Conservation (phyloP, 2,113 vertebrate species). For the Anseranas semipalmata region DNA sequence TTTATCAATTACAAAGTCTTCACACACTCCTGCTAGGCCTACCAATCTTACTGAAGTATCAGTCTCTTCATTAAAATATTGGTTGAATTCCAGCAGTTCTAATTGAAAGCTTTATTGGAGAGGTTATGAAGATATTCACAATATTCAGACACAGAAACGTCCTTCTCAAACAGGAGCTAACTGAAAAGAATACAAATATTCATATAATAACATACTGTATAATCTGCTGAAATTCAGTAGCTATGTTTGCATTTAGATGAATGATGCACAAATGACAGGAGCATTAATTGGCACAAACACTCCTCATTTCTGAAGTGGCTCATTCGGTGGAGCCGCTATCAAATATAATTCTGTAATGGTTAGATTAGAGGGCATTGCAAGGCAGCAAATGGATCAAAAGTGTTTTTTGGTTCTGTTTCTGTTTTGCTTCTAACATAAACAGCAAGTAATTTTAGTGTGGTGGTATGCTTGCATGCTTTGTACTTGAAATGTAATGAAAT, state of each 20-base stretch:
- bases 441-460: slow-evolving; percentile 32
- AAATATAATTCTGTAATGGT: slow-evolving; percentile 21
- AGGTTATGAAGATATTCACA: background rate
- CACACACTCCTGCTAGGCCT: background rate
- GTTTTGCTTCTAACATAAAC: slow-evolving; percentile 11
- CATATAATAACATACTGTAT: background rate
- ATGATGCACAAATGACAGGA: background rate
- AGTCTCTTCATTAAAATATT: background rate
- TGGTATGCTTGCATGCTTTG: slow-evolving; percentile 1
- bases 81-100: background rate
- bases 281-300: background rate
- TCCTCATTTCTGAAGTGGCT: background rate
- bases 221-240: background rate
- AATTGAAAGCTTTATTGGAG: background rate
- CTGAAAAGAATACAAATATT: background rate
- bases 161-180: background rate
- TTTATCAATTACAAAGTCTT: background rate
- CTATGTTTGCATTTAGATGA: background rate
- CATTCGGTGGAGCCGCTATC: background rate
- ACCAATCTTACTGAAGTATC: background rate
- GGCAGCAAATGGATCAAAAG: slow-evolving; percentile 32
- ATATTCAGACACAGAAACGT: background rate
- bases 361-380: slow-evolving; percentile 44
- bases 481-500: slow-evolving; percentile 9
- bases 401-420: background rate